These are phyloP conservation scores for Muntiacus muntjak DNA, from an alignment of 2,113 vertebrate genomes.

Conservation along the genomic window DNA sequence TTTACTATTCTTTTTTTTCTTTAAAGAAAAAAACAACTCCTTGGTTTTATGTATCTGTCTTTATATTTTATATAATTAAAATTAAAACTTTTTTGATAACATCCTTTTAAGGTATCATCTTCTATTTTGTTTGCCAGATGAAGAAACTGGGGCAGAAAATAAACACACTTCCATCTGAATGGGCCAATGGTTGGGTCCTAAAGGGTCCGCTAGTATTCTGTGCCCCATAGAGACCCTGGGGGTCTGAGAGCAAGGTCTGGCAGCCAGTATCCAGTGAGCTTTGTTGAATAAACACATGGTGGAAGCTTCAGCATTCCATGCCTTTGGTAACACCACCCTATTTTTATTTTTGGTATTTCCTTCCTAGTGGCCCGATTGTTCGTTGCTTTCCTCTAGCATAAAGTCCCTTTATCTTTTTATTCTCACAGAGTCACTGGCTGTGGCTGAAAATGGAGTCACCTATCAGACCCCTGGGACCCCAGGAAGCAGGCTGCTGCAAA, in stretches of 20 bases:
- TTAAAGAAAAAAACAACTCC: neutral
- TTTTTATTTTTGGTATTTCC: constrained; percentile 32
- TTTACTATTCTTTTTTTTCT: neutral
- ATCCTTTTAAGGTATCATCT: neutral
- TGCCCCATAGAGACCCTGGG: neutral
- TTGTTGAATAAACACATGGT: neutral
- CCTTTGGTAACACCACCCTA: neutral
- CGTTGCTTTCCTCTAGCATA: neutral
- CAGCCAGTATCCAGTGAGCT: neutral
- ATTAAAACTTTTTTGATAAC: neutral
- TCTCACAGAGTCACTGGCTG: neutral
- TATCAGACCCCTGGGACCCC: neutral
- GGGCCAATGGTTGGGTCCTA: neutral
- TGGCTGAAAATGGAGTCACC: neutral
- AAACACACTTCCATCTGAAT: neutral
- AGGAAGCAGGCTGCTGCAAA: neutral
- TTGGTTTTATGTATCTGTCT: neutral
- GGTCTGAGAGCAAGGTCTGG: too few relatives aligned
- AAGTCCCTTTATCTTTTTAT: neutral
- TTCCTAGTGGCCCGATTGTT: neutral
- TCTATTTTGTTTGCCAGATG: neutral
- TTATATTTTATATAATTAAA: neutral
- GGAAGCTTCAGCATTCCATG: neutral
- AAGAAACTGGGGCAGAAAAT: neutral
- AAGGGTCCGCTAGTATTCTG: neutral